These are phyloP conservation scores for Todiramphus saurophagus DNA, from an alignment of 2,113 vertebrate species.

Conservation along the genomic window DNA sequence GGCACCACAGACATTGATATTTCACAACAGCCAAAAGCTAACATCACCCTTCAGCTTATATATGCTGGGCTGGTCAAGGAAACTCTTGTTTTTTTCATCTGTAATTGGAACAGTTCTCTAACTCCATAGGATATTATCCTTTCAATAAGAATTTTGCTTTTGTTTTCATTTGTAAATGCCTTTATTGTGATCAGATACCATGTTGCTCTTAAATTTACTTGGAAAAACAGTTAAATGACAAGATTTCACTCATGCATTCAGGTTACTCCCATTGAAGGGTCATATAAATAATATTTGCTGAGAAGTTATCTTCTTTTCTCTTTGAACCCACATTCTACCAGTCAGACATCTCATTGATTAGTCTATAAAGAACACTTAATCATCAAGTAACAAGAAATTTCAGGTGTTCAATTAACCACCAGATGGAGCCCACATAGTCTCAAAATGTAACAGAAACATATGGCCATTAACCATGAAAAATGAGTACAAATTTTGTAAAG, in stretches of 20 bases:
- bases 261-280: background rate
- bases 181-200: background rate
- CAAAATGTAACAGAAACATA: background rate
- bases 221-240: background rate
- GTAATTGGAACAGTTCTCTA: background rate
- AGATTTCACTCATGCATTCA: background rate
- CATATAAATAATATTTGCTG: background rate
- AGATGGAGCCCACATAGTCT: background rate
- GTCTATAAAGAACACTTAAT: constrained; percentile 18
- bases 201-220: background rate
- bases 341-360: background rate
- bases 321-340: background rate
- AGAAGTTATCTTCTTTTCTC: background rate
- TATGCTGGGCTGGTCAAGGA: background rate
- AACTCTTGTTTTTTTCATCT: background rate
- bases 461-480: constrained; percentile 37
- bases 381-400: constrained; percentile 30
- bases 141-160: background rate
- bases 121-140: background rate
- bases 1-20: background rate
- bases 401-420: constrained; percentile 21
- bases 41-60: background rate
- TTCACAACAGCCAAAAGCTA: background rate
- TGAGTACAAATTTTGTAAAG: constrained; percentile 7
- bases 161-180: background rate